Base-by-base conservation (phyloP, 1,140 invertebrate genomes). In the Nephila pilipes region DNA sequence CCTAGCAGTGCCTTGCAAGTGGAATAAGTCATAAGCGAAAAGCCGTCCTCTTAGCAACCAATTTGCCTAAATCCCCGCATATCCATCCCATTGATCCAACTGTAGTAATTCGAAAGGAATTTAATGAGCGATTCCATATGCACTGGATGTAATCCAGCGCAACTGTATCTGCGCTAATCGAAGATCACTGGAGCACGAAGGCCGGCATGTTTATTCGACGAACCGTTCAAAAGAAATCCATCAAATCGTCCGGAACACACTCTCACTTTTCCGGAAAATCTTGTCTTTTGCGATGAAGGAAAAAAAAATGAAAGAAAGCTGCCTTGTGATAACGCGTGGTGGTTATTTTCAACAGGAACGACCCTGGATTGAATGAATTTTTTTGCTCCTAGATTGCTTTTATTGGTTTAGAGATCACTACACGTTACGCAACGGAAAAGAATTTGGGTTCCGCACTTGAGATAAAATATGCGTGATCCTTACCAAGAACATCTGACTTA, bases 191-290 rank as follows among this genome's bases (percentile, higher is more conserved):
- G 58, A 57, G 58, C 83, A 85, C 90, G 90, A 92, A 92, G 90
- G 90, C 60, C 85, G 91, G 60, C 91, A 85, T 87, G 91, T 38
- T 87, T 93, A 93, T 58, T 60, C 65, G 79, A 58, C 36, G 46
- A 93, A 93, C 63, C 91, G 85, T 85, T 57, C 25, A n/a, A 65
- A 85, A 38, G 90, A 92, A 92, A 92, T 92, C 91, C 91, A 29
- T 63, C 91, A 93, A 93, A 91, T 91, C 89, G 89, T 91, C 89
- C 91, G 81, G 91, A 93, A 93, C 91, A 79, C 91, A 79, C 83
- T 80, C 38, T 58, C 89, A 20, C 81, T 83, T 80, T 87, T 93
- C 83, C 91, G 65, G 83, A 80, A 75, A 93, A 83, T 83, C 38
- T 83, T 54, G 81, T 83, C 81, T 54, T 29, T 32, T 75, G 69